Evolutionary conservation across 2,113 vertebrate genomes (phyloP), one percentile per base, ranked within the genome.

Genomic region (Passer montanus): DNA sequence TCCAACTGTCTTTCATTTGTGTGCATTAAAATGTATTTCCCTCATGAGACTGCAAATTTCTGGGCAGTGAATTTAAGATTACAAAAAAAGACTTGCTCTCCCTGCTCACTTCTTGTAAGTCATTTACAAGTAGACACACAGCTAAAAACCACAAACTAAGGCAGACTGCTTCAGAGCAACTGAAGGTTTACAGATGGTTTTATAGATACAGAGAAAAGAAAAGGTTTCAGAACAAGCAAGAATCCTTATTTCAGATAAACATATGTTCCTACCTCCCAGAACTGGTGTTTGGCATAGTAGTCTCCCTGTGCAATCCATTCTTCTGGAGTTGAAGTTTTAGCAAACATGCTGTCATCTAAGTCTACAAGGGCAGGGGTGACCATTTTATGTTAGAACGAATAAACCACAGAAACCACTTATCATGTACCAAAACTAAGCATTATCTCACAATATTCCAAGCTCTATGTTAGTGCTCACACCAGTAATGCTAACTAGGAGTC

Each of bases 321-420:
- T 78, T 96, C 95, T 26, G 97, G 96, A 59, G 98, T 98, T 13
- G 98, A 98, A 30, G 98, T 98, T 96, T 98, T 98, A 75, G 97
- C 98, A 96, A 98, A 98, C 98, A 98, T 98, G 92, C 97, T 98
- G 60, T 98, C 98, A 11, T 98, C 98, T 28, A 98, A 96, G 39
- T 98, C 98, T 98, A 83, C 37, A 93, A 96, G 22, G 70, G 91
- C 56, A 94, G 28, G 17, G 17, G 31, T 7, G 56, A 92, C 62
- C 4, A 60, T 68, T 89, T 94, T 27, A 70, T 20, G 47, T 95
- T 58, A 94, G 78, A 90, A 91, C 16, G 17, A 30, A 63, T 43
- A 84, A 78, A 85, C 19, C 62, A 66, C 27, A 94, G 19, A 95
- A 95, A 77, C 3, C 43, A 72, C 7, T 75, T 46, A 58, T 12